Evolutionary conservation across 1,140 invertebrate species (phyloP).

Genomic region (Schlechtendalia chinensis): DNA sequence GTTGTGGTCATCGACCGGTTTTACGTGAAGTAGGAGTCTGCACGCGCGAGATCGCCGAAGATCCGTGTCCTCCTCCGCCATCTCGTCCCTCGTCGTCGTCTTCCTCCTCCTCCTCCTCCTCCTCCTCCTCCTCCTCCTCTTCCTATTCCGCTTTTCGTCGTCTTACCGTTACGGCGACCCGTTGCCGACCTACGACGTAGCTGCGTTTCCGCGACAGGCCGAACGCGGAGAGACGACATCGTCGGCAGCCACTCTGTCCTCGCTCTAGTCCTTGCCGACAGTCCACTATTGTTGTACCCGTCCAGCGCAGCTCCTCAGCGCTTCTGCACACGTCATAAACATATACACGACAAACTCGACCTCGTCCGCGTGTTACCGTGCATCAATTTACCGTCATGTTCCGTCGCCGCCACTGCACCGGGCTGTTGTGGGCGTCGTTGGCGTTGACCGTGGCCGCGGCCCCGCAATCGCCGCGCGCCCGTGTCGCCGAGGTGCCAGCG

Average conservation of each 20-base stretch:
- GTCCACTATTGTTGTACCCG: background rate
- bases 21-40: conserved; percentile 32
- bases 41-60: background rate
- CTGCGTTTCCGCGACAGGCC: background rate
- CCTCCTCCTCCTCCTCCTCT: no score
- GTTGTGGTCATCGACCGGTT: conserved; percentile 32
- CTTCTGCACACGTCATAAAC: no score
- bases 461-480: background rate
- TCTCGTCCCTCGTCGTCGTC: background rate
- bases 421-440: background rate
- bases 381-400: background rate
- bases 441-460: conserved; percentile 8
- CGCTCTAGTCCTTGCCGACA: background rate
- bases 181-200: background rate
- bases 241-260: no score
- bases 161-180: no score
- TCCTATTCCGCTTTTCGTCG: no score
- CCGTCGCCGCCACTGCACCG: background rate
- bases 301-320: background rate
- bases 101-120: background rate
- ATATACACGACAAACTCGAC: no score
- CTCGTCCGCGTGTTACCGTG: no score
- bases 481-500: background rate
- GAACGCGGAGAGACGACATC: background rate
- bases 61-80: background rate